Evolutionary conservation across 2,888 invertebrate genomes (phyloP), one percentile per base, ranked within the genome.

Genomic region (Aromia moschata): DNA sequence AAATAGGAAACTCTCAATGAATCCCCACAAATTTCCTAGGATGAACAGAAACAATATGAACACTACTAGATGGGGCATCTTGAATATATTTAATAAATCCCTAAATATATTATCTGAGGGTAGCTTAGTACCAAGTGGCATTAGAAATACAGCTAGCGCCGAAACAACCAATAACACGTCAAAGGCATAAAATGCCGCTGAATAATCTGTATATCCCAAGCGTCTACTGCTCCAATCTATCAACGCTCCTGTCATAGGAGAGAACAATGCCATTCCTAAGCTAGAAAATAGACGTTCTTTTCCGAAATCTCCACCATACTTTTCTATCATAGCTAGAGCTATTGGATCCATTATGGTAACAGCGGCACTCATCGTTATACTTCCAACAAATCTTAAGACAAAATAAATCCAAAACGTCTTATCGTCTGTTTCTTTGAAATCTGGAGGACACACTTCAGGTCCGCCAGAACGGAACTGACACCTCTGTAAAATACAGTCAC

Each of bases 281-380:
- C 91, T 91, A 5, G 91, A 91, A 80, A 92, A 91, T 31, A 92
- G 80, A 70, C 92, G 84, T 76, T 93, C 92, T 71, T 91, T 85
- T 0, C 92, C 93, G 77, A 92, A 92, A 77, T 92, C 91, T 0
- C 92, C 91, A 0, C 91, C 90, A 73, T 90, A 90, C 74, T 90
- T 89, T 77, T 93, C 93, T 66, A 94, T 91, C 87, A 93, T 89
- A 9, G 90, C 91, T 62, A 94, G 81, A 0, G 93, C 92, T 63
- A 94, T 92, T 0, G 94, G 93, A 80, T 95, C 94, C 87, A 94
- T 89, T 54, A 95, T 90, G 9, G 92, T 92, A 0, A 93, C 91
- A n/a, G 92, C 90, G 18, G 93, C 93, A 2, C 91, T 89, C 74
- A 92, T 83, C 86, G 91, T 90, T 2, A 92, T 89, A 20, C 91